Conservation (phyloP, 2,113 vertebrate species). For the Asarcornis scutulata region DNA sequence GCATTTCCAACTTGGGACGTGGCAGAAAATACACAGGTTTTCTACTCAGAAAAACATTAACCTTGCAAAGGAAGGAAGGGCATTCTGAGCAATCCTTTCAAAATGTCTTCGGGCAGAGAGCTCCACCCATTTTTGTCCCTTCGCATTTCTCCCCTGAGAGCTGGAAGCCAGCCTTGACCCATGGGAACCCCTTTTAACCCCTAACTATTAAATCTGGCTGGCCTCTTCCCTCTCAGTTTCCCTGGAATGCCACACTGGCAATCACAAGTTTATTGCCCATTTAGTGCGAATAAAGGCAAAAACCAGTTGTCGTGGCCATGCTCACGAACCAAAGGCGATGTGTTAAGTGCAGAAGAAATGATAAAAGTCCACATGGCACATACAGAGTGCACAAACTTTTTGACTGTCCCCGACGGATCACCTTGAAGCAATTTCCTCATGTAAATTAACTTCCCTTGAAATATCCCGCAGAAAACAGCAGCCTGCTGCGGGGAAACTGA, state of each 20-base stretch:
- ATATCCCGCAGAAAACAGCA: conserved; percentile 17
- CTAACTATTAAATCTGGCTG: not conserved
- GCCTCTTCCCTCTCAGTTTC: not conserved
- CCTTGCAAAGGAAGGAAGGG: not conserved
- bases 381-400: not conserved
- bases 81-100: not conserved
- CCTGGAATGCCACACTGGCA: not conserved
- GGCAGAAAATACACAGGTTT: not conserved
- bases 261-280: not conserved
- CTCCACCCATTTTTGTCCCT: not conserved
- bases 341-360: not conserved
- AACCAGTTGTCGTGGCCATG: not conserved
- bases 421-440: conserved; percentile 43
- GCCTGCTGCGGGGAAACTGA: not conserved
- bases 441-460: conserved; percentile 36
- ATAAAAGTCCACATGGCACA: not conserved
- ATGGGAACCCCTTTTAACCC: not conserved
- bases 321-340: not conserved
- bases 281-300: not conserved
- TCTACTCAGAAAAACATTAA: not conserved
- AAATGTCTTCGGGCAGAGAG: not conserved
- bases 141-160: not conserved
- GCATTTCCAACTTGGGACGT: not conserved
- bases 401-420: not conserved
- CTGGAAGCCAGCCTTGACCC: not conserved